A percentile compares a stretch with the other conserved stretches of the same genome.
phyloP scores from a whole-genome alignment of 2,888 invertebrate genomes.

The Parelbella ahira region DNA sequence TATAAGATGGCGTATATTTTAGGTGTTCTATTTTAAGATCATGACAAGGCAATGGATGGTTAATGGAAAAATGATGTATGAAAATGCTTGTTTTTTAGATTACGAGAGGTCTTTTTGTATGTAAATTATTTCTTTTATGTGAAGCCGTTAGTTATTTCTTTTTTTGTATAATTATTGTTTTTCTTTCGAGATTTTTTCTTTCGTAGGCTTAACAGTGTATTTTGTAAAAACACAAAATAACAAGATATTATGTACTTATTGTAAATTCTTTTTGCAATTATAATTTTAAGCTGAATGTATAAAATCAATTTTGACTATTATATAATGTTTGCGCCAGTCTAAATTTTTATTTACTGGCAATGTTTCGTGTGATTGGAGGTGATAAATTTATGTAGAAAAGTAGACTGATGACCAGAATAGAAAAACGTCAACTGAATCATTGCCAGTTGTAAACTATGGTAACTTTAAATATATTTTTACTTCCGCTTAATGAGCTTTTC shows the following conservation, averaged over 20 bases:
- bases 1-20: constrained; percentile 75
- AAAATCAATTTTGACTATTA: constrained; percentile 26
- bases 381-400: too few species aligned
- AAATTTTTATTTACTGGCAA: constrained; percentile 12
- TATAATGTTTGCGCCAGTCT: constrained; percentile 16
- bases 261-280: constrained; percentile 32
- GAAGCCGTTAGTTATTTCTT: too few species aligned
- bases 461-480: constrained; percentile 14
- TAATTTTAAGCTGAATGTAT: constrained; percentile 23
- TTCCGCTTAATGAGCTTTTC: constrained; percentile 18
- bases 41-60: constrained; percentile 72
- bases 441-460: constrained; percentile 1
- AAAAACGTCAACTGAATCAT: constrained; percentile 1
- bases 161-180: constrained; percentile 44
- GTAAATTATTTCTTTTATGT: constrained; percentile 62
- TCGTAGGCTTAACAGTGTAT: constrained; percentile 39
- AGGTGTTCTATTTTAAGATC: constrained; percentile 71
- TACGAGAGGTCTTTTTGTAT: constrained; percentile 45
- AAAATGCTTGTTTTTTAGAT: constrained; percentile 52
- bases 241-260: constrained; percentile 42
- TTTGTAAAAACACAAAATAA: constrained; percentile 37
- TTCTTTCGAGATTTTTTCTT: constrained; percentile 15
- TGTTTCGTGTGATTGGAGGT: too few species aligned
- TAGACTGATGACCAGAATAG: too few species aligned
- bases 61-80: constrained; percentile 44